Evolutionary conservation across 2,113 vertebrate genomes (phyloP).

Genomic region (Lepus europaeus): DNA sequence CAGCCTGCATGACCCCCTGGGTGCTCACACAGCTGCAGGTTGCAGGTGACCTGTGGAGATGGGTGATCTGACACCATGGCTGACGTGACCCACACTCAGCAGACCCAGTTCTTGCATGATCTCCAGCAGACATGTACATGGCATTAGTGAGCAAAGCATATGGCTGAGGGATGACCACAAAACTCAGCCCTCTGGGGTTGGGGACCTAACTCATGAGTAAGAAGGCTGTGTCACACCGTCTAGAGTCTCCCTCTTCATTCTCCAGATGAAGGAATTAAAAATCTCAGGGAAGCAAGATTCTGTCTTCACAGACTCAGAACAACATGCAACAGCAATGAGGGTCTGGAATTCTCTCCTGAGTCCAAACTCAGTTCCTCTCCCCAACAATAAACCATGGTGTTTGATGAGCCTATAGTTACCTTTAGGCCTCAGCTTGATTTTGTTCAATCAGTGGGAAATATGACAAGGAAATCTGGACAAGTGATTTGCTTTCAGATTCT

Average conservation of each 20-base stretch:
- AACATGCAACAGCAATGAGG: neutral
- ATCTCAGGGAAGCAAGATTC: neutral
- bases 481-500: neutral
- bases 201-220: neutral
- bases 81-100: neutral
- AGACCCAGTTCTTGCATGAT: neutral
- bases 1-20: neutral
- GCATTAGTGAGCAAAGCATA: neutral
- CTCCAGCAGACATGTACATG: neutral
- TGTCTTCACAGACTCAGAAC: neutral
- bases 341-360: neutral
- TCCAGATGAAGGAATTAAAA: neutral
- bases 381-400: no score
- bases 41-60: constrained; percentile 41
- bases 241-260: neutral
- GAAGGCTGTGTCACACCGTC: neutral
- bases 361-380: neutral
- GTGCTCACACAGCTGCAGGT: neutral
- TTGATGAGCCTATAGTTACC: neutral
- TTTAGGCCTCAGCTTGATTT: neutral
- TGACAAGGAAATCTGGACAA: neutral
- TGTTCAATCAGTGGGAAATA: neutral
- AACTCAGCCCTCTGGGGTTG: neutral
- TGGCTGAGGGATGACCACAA: neutral
- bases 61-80: neutral